A percentile compares a stretch with the other conserved stretches of the same genome.
Evolutionary conservation across 1,140 invertebrate genomes (phyloP).

Genomic region (Apis laboriosa): DNA sequence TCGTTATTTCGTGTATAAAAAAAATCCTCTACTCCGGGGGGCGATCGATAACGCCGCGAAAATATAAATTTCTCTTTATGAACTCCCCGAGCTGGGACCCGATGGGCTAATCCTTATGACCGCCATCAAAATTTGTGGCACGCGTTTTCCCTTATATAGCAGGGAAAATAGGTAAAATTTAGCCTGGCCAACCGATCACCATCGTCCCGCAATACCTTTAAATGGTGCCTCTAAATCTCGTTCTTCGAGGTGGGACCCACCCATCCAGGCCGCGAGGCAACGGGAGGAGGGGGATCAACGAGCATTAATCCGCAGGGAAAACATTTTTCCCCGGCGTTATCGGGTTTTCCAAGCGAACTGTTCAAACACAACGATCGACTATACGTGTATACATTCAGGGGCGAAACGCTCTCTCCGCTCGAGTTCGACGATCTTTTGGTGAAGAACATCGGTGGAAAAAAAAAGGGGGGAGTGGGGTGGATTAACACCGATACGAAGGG

Average conservation of each 20-base stretch:
- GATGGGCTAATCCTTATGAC: not conserved
- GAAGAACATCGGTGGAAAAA: not conserved
- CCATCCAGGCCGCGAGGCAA: not conserved
- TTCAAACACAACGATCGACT: constrained; percentile 10
- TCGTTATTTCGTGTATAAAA: too few relatives aligned
- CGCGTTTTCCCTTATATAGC: not conserved
- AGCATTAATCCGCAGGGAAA: constrained; percentile 34
- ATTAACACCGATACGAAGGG: not conserved
- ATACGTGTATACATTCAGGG: not conserved
- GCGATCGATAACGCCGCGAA: too few relatives aligned
- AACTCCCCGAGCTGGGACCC: too few relatives aligned
- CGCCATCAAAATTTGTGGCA: not conserved
- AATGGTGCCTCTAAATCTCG: constrained; percentile 12
- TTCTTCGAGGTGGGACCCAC: constrained; percentile 10
- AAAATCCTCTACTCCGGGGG: too few relatives aligned
- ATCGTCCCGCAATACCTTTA: not conserved
- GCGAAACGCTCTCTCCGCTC: not conserved
- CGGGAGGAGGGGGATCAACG: constrained; percentile 8
- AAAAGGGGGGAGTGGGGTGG: too few relatives aligned
- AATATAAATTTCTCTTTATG: too few relatives aligned
- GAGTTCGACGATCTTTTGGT: not conserved
- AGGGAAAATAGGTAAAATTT: too few relatives aligned
- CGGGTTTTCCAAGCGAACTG: constrained; percentile 33
- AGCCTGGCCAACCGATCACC: not conserved
- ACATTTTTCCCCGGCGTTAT: constrained; percentile 41